Evolutionary conservation across 1,140 invertebrate genomes (phyloP).

Genomic region (Apis dorsata): DNA sequence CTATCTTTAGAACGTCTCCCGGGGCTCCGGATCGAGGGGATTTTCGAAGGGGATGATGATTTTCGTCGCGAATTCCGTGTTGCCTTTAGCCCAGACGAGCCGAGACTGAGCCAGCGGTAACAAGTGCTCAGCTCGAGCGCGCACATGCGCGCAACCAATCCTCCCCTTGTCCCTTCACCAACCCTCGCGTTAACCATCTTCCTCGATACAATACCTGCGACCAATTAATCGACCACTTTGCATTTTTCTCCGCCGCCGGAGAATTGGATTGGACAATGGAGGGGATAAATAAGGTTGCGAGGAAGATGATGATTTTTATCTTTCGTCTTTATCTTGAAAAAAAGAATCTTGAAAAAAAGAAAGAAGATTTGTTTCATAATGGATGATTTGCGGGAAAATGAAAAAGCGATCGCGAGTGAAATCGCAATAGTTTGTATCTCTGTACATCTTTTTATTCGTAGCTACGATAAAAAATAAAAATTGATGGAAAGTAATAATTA

Average conservation of each 20-base stretch:
- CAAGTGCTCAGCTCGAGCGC: constrained; percentile 64
- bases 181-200: neutral
- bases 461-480: no score
- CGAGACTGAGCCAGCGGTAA: constrained; percentile 75
- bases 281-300: no score
- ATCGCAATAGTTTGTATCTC: no score
- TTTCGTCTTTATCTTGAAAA: no score
- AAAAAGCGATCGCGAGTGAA: no score
- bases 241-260: constrained; percentile 39
- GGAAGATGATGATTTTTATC: no score
- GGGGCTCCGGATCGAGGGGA: constrained; percentile 36
- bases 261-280: no score
- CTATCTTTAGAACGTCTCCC: constrained; percentile 64
- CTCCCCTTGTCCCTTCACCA: neutral
- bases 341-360: no score
- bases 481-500: no score
- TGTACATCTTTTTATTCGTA: no score
- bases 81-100: constrained; percentile 77
- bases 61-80: constrained; percentile 50
- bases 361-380: no score
- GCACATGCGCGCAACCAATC: constrained; percentile 71
- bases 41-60: constrained; percentile 28
- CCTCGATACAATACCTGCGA: constrained; percentile 45
- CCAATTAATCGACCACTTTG: constrained; percentile 63
- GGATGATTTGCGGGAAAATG: no score